Percentiles rank a stretch among this genome's conserved stretches.
Conservation (phyloP, 2,113 vertebrate species). For the Zosterops japonicus region DNA sequence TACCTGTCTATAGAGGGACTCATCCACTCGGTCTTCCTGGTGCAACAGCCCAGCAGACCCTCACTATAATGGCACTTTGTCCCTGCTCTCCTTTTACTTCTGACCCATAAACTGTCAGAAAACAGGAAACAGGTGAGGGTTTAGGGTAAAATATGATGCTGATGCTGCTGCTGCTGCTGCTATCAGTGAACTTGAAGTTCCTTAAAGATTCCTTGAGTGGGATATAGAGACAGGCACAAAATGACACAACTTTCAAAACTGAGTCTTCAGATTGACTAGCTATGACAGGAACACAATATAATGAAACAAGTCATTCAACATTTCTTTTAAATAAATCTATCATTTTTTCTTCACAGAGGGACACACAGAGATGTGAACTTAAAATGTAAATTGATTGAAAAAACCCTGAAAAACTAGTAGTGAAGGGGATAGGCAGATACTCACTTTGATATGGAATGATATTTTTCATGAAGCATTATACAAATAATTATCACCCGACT, state of each 20-base stretch:
- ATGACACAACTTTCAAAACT: neutral
- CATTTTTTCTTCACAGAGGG: neutral
- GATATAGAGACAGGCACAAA: neutral
- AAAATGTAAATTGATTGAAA: neutral
- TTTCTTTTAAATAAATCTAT: neutral
- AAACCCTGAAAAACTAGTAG: neutral
- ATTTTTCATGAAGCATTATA: neutral
- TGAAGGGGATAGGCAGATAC: neutral
- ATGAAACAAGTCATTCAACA: neutral
- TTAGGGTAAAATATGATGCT: neutral
- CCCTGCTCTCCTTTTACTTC: no score
- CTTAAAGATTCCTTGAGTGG: neutral
- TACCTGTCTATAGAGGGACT: neutral
- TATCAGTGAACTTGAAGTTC: neutral
- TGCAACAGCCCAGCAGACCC: neutral
- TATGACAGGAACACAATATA: neutral
- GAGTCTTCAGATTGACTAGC: neutral
- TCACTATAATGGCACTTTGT: neutral
- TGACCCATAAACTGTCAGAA: neutral
- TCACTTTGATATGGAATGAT: neutral
- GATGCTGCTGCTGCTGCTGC: neutral
- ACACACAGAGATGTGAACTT: neutral
- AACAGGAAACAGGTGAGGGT: neutral
- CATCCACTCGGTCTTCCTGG: neutral
- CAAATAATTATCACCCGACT: neutral